phyloP scores from a whole-genome alignment of 2,113 vertebrate species.

The Bolborhynchus lineola region DNA sequence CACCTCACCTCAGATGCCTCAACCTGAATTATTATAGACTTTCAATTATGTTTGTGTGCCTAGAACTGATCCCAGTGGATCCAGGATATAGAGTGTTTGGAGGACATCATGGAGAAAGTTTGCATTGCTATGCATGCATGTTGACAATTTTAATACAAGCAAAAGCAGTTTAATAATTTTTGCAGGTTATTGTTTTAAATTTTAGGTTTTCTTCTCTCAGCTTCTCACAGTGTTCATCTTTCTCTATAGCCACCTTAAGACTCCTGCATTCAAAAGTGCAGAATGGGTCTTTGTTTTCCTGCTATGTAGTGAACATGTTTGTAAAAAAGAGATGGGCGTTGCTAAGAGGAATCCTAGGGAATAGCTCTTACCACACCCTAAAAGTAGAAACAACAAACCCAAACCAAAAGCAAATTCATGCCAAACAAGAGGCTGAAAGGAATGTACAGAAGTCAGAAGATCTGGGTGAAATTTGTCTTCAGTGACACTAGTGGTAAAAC shows the following conservation, averaged over 20 bases:
- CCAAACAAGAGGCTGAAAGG: not conserved
- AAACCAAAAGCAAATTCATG: not conserved
- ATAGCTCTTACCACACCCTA: not conserved
- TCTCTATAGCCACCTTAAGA: not conserved
- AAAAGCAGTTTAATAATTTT: not conserved
- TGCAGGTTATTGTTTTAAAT: not conserved
- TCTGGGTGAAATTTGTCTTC: not conserved
- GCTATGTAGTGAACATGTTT: not conserved
- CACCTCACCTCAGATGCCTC: not conserved
- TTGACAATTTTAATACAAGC: not conserved
- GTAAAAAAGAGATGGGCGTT: not conserved
- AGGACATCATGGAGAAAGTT: not conserved
- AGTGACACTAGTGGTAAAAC: not conserved
- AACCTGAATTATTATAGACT: not conserved
- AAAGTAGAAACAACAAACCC: not conserved
- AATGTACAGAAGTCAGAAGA: not conserved
- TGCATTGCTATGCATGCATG: accelerated
- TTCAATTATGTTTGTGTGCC: not conserved
- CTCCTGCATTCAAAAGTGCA: not conserved
- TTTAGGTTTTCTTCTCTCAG: not conserved
- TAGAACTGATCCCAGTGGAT: not conserved
- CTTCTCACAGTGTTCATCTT: not conserved
- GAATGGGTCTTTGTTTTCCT: not conserved
- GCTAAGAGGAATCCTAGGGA: not conserved
- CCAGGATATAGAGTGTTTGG: not conserved